A percentile compares a stretch with the other conserved stretches of the same genome.
These are phyloP conservation scores for Butorides virescens DNA, from an alignment of 2,113 vertebrate genomes.

Conservation along the genomic window DNA sequence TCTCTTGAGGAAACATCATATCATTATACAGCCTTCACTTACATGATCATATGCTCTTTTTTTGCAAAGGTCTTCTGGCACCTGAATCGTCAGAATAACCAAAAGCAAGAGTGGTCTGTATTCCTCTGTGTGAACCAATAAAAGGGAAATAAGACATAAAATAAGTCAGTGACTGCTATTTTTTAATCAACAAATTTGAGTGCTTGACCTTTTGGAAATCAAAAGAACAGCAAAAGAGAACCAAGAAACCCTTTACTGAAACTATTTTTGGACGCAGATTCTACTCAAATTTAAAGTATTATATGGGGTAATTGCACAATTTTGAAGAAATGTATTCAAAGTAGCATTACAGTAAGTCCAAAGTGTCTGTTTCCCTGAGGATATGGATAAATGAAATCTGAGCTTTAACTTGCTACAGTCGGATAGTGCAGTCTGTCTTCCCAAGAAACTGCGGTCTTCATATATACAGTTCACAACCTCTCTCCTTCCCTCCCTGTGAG, in stretches of 20 bases:
- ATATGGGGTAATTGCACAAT: neutral
- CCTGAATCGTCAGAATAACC: neutral
- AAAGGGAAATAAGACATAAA: neutral
- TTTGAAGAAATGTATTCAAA: neutral
- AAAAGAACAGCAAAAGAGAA: neutral
- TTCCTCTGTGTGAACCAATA: neutral
- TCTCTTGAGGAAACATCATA: neutral
- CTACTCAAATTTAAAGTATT: neutral
- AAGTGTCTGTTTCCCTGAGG: neutral
- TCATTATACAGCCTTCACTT: neutral
- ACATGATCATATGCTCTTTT: neutral
- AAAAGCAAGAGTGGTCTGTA: neutral
- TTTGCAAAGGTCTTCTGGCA: neutral
- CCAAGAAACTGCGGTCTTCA: neutral
- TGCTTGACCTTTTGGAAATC: neutral
- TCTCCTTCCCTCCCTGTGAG: neutral
- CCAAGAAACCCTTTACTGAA: neutral
- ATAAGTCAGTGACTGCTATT: neutral
- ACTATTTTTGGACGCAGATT: neutral
- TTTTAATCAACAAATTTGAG: neutral
- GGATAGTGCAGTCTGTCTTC: neutral
- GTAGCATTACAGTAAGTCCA: neutral
- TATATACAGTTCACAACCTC: neutral
- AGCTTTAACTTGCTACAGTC: fast-evolving
- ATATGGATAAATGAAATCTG: neutral